These are phyloP conservation scores for Phalloptychus januarius DNA, from an alignment of 2,797 vertebrate species.

Conservation along the genomic window DNA sequence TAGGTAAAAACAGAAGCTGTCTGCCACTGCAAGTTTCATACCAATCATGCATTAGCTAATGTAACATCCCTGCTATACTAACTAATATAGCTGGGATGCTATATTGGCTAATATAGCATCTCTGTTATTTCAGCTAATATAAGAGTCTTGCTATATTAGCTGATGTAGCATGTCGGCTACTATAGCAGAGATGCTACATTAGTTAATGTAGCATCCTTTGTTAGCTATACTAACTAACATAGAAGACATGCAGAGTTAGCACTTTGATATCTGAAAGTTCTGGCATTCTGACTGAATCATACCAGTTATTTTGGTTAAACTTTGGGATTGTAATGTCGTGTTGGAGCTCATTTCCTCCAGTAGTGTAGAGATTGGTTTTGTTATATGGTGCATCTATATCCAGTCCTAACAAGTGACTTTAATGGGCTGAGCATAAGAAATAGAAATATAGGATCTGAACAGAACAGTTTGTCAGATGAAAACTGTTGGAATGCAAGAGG, in stretches of 20 bases:
- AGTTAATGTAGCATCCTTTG: no score
- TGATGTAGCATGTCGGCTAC: no score
- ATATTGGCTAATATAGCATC: no score
- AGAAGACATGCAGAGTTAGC: no score
- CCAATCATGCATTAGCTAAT: neutral
- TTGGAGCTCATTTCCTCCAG: neutral
- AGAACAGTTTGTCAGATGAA: slow-evolving; percentile 22
- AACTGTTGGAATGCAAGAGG: slow-evolving; percentile 35
- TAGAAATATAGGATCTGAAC: slow-evolving; percentile 8
- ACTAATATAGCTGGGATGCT: no score
- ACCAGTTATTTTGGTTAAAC: neutral
- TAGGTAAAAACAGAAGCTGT: neutral
- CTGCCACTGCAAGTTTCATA: neutral
- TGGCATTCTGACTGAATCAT: neutral
- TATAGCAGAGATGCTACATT: no score
- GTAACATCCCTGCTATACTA: neutral
- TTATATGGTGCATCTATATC: neutral
- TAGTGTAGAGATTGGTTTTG: neutral
- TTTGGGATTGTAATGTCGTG: neutral
- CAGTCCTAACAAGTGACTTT: neutral
- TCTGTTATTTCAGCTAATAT: no score
- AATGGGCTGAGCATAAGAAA: neutral
- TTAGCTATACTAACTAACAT: no score
- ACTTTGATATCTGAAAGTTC: neutral
- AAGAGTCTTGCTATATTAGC: no score